A percentile compares a stretch with the other conserved stretches of the same genome.
Conservation (phyloP, 2,888 invertebrate genomes). For the Blomia tropicalis region DNA sequence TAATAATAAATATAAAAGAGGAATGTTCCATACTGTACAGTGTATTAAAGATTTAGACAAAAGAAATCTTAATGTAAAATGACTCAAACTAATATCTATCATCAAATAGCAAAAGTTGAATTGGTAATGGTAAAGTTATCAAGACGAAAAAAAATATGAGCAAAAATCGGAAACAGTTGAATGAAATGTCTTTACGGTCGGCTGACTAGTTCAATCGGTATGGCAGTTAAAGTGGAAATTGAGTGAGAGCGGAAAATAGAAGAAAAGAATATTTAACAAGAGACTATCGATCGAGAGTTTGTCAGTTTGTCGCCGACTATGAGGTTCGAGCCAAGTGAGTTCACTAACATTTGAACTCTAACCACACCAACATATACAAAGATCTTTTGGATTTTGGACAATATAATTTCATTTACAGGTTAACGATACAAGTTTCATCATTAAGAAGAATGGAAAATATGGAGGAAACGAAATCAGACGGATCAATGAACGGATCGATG, state of each 20-base stretch:
- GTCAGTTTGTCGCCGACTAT: too few species aligned
- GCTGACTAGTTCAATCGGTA: neutral
- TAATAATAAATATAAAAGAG: too few species aligned
- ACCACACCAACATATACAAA: too few species aligned
- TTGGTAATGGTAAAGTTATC: neutral
- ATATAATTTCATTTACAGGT: too few species aligned
- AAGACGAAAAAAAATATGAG: neutral
- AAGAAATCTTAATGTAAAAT: neutral
- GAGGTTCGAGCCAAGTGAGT: too few species aligned
- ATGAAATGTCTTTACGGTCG: neutral
- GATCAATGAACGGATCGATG: conserved; percentile 9
- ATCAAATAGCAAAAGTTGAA: neutral
- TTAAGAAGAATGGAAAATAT: too few species aligned
- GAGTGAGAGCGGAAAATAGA: neutral
- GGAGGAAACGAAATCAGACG: too few species aligned
- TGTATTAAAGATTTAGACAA: neutral
- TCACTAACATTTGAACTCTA: too few species aligned
- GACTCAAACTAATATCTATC: neutral
- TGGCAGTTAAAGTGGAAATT: too few species aligned
- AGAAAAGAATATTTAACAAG: neutral
- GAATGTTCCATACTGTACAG: neutral
- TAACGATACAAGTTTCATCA: neutral
- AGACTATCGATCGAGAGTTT: too few species aligned
- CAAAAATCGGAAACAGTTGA: neutral
- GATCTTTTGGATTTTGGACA: too few species aligned